Evolutionary conservation across 2,113 vertebrate species (phyloP), one percentile per base, ranked within the genome.

Genomic region (Etheostoma spectabile): DNA sequence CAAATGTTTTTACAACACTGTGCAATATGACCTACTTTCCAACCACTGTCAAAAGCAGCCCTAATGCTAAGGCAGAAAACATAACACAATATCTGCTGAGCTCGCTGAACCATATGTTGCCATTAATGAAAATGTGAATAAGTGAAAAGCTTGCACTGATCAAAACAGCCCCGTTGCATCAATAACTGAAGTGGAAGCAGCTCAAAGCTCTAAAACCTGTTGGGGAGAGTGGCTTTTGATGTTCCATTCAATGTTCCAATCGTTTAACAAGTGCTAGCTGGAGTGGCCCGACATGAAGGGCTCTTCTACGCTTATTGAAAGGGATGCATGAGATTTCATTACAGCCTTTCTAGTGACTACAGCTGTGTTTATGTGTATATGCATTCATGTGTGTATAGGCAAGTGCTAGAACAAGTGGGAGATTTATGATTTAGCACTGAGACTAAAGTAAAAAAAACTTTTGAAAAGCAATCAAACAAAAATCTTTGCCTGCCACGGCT

Each of bases 181-280:
- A 80, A 74, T 70, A 87, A 82, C 59, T 79, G 38, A 82, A 90
- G 56, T 52, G 45, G 67, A 74, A 67, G 61, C 35, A 38, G 51
- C 76, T 79, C 78, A 77, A 78, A 77, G 74, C 73, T 46, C 13
- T 56, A 52, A 57, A 77, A 85, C 48, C 30, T 48, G 71, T 5
- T 79, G 66, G 61, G 24, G 46, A 77, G 61, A 89, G 83, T 72
- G 74, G 68, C 65, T 87, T 87, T 72, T 87, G 75, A 90, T 87
- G 80, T 83, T 86, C 59, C 68, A 71, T 89, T 90, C 87, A 86
- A 45, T n/a, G 75, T 52, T 84, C 67, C 86, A 83, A 85, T 91
- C 81, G 78, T 89, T 92, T 86, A 79, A 86, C 86, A 87, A 93
- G 90, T 79, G 89, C 59, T n/a, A 48, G 74, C 73, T 82, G 59